These are phyloP conservation scores for Gallinago nigripennis DNA, from an alignment of 2,797 vertebrate species.

Conservation along the genomic window DNA sequence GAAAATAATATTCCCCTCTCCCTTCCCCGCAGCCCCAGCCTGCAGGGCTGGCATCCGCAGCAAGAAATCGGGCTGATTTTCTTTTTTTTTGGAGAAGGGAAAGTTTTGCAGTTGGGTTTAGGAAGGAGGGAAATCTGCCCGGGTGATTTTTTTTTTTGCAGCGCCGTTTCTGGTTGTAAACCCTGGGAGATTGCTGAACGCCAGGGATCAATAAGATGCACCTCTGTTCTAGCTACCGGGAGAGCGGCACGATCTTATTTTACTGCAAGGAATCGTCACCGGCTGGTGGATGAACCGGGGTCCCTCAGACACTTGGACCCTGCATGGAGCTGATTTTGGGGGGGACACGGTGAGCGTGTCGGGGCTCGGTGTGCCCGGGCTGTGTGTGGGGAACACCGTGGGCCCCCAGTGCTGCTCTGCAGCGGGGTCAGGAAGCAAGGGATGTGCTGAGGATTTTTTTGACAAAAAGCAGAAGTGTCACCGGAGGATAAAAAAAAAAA, in stretches of 20 bases:
- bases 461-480: conserved; percentile 68
- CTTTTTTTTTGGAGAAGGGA: neutral
- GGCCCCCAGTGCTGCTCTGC: neutral
- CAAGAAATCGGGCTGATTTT: neutral
- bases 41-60: neutral
- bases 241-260: neutral
- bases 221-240: neutral
- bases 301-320: neutral
- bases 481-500: neutral
- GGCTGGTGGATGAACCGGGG: conserved; percentile 5
- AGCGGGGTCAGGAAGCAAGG: neutral
- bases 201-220: neutral
- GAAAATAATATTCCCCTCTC: neutral
- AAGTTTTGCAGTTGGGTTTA: conserved; percentile 32
- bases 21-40: neutral
- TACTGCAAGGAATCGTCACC: conserved; percentile 3
- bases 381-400: neutral
- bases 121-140: neutral
- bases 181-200: neutral
- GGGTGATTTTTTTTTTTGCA: conserved; percentile 3
- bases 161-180: neutral
- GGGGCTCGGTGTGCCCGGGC: neutral
- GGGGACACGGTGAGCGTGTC: neutral
- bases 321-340: neutral
- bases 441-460: conserved; percentile 5